These are phyloP conservation scores for Watsonalla cultraria DNA, from an alignment of 2,888 invertebrate genomes.

Conservation along the genomic window DNA sequence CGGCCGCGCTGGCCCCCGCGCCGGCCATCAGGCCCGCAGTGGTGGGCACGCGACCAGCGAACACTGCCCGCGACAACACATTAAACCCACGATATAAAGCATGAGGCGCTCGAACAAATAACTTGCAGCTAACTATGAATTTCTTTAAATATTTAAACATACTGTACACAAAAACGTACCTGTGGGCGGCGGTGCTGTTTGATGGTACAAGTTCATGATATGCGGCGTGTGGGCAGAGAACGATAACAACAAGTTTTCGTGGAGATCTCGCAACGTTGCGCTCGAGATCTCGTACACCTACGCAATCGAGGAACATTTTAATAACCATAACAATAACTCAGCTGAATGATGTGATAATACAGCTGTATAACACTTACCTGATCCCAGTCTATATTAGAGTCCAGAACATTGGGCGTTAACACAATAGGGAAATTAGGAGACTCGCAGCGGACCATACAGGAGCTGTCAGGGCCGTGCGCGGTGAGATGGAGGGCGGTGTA, in stretches of 20 bases:
- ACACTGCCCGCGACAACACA: slow-evolving; percentile 21
- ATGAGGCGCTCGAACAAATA: not conserved
- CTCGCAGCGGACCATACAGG: slow-evolving; percentile 64
- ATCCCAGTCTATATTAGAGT: slow-evolving; percentile 80
- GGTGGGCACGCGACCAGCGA: slow-evolving; percentile 30
- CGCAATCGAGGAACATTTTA: no score
- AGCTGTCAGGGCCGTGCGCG: slow-evolving; percentile 60
- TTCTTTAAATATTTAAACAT: no score
- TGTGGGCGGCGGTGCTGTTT: slow-evolving; percentile 51
- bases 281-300: slow-evolving; percentile 74
- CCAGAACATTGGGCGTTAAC: slow-evolving; percentile 61
- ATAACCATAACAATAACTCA: no score
- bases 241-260: slow-evolving; percentile 79
- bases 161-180: slow-evolving; percentile 24
- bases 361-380: slow-evolving; percentile 38
- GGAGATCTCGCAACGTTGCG: slow-evolving; percentile 73
- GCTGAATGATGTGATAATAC: no score
- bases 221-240: slow-evolving; percentile 82
- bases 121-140: not conserved
- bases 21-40: slow-evolving; percentile 13
- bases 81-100: not conserved
- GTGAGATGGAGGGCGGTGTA: slow-evolving; percentile 76
- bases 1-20: slow-evolving; percentile 18
- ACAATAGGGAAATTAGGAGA: slow-evolving; percentile 66
- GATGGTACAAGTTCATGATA: slow-evolving; percentile 65